A percentile compares a stretch with the other conserved stretches of the same genome.
These are phyloP conservation scores for Apantesis nais DNA, from an alignment of 2,888 invertebrate species.

Conservation along the genomic window DNA sequence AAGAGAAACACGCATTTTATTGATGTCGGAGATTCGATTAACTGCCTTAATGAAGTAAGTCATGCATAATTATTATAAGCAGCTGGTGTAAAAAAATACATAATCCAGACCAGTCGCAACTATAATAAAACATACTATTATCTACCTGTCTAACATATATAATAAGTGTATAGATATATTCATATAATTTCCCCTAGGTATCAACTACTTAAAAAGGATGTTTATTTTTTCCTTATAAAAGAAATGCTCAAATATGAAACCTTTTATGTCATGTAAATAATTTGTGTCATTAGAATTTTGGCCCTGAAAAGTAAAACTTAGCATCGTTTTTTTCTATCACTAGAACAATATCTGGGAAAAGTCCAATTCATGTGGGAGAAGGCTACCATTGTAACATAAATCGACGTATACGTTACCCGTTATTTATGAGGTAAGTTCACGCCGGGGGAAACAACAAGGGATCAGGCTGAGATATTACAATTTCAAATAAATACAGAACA, in stretches of 20 bases:
- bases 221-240: background rate
- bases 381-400: slow-evolving; percentile 74
- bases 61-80: slow-evolving; percentile 26
- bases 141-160: slow-evolving; percentile 28
- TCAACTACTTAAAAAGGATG: too few relatives aligned
- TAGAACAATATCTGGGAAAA: slow-evolving; percentile 48
- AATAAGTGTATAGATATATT: slow-evolving; percentile 37
- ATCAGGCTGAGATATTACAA: slow-evolving; percentile 83
- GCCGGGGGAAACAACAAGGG: slow-evolving; percentile 77
- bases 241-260: background rate
- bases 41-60: slow-evolving; percentile 19
- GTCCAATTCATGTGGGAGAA: slow-evolving; percentile 61
- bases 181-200: background rate
- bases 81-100: slow-evolving; percentile 28
- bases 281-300: background rate
- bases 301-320: background rate
- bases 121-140: slow-evolving; percentile 21
- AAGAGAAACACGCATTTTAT: slow-evolving; percentile 72
- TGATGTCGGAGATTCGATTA: slow-evolving; percentile 16
- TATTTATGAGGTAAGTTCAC: slow-evolving; percentile 79
- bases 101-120: slow-evolving; percentile 32
- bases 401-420: slow-evolving; percentile 75
- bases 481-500: slow-evolving; percentile 84
- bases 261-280: background rate
- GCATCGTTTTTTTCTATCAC: slow-evolving; percentile 31